These are phyloP conservation scores for Fringilla coelebs DNA, from an alignment of 2,797 vertebrate species.

Conservation along the genomic window DNA sequence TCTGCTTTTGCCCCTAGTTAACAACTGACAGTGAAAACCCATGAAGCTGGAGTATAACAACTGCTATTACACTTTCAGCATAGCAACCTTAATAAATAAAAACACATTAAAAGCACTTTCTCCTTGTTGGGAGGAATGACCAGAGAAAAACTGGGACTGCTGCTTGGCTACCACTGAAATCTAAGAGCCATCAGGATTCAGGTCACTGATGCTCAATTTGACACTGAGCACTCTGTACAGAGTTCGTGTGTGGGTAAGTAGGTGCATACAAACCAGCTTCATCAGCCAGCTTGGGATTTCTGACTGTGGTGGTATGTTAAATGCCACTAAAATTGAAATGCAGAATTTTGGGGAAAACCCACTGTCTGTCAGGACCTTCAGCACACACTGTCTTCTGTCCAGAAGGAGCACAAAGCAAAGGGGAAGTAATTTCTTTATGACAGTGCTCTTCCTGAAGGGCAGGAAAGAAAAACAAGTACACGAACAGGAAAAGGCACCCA, in stretches of 20 bases:
- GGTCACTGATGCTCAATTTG: not conserved
- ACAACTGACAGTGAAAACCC: not conserved
- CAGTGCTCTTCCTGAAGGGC: not conserved
- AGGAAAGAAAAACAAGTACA: not conserved
- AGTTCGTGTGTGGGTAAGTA: not conserved
- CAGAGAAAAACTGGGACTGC: not conserved
- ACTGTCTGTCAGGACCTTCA: not conserved
- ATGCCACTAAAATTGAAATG: not conserved
- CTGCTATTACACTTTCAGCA: not conserved
- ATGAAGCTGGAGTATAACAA: not conserved
- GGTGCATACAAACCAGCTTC: not conserved
- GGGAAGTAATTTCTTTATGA: conserved; percentile 13
- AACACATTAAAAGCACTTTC: not conserved
- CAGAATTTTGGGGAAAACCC: not conserved
- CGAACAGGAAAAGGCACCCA: not conserved
- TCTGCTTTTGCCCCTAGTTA: not conserved
- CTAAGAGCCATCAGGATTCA: not conserved
- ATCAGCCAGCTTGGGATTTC: not conserved
- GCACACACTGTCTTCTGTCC: not conserved
- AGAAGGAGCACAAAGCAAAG: not conserved
- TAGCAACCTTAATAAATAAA: not conserved
- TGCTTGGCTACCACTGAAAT: not conserved
- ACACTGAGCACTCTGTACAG: not conserved
- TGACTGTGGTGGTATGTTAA: not conserved
- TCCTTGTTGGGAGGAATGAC: not conserved